A percentile compares a stretch with the other conserved stretches of the same genome.
phyloP scores from a whole-genome alignment of 23 tunicate genomes.

The Clavelina lepadiformis region DNA sequence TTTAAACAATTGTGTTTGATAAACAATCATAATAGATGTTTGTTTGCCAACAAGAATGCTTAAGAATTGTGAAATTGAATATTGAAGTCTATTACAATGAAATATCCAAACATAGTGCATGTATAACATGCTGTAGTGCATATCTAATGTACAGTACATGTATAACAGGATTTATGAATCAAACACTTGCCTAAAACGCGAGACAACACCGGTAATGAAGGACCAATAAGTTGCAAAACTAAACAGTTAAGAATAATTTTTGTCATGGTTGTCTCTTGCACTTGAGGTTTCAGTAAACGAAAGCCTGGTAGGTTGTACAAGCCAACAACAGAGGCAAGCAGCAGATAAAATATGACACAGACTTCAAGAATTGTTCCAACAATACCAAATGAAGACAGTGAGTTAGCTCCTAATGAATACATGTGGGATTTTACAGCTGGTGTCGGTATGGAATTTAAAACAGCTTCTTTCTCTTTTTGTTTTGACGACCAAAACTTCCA shows the following conservation, averaged over 20 bases:
- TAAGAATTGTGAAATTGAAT: no score
- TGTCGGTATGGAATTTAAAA: no score
- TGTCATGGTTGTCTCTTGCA: constrained; percentile 61
- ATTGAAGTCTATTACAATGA: no score
- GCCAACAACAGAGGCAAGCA: constrained; percentile 72
- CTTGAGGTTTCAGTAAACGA: constrained; percentile 36
- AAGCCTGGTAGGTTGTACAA: constrained; percentile 68
- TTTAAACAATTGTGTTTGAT: no score
- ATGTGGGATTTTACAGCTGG: constrained; percentile 1
- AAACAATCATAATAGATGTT: no score
- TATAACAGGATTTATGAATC: no score
- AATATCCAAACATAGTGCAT: no score
- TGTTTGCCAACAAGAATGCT: no score
- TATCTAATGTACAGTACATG: no score
- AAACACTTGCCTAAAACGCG: constrained; percentile 72
- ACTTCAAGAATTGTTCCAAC: constrained; percentile 75
- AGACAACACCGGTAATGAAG: constrained; percentile 78
- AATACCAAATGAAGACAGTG: constrained; percentile 80
- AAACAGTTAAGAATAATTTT: constrained; percentile 79
- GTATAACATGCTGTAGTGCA: no score
- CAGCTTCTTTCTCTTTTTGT: no score
- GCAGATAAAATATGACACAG: constrained; percentile 47
- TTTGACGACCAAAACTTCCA: no score
- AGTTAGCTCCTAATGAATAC: constrained; percentile 63
- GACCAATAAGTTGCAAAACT: constrained; percentile 49